Conservation (phyloP, 2,888 invertebrate genomes). For the Beris morrisii region DNA sequence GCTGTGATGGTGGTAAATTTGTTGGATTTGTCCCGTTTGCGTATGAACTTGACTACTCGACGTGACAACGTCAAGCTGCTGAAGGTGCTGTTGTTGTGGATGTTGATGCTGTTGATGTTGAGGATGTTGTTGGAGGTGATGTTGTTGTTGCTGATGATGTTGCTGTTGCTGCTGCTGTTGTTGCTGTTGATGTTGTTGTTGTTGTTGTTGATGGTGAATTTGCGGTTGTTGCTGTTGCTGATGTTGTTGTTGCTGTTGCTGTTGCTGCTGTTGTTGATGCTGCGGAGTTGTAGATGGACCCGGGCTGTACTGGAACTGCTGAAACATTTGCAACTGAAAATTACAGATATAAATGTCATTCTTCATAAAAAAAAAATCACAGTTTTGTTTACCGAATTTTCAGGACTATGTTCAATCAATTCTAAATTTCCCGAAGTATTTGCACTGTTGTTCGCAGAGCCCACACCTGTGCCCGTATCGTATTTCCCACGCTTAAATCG, state of each 20-base stretch:
- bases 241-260: slow-evolving; percentile 37
- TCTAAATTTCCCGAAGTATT: slow-evolving; percentile 55
- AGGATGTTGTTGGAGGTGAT: slow-evolving; percentile 47
- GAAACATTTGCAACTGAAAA: slow-evolving; percentile 39
- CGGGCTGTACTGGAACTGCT: slow-evolving; percentile 57
- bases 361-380: background rate
- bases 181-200: slow-evolving; percentile 43
- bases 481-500: slow-evolving; percentile 86
- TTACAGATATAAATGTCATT: slow-evolving; percentile 35
- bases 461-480: slow-evolving; percentile 56
- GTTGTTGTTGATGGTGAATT: slow-evolving; percentile 49
- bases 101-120: slow-evolving; percentile 50
- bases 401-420: slow-evolving; percentile 56
- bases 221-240: slow-evolving; percentile 55
- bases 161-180: slow-evolving; percentile 43
- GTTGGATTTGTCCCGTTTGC: slow-evolving; percentile 50
- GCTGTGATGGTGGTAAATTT: slow-evolving; percentile 53
- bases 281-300: slow-evolving; percentile 40
- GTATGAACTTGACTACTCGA: slow-evolving; percentile 45
- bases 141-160: slow-evolving; percentile 40
- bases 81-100: slow-evolving; percentile 53
- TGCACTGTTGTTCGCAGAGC: slow-evolving; percentile 46
- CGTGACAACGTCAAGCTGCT: slow-evolving; percentile 51
- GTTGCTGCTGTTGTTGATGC: slow-evolving; percentile 41
- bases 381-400: slow-evolving; percentile 53